Evolutionary conservation across 2,797 vertebrate species (phyloP), one percentile per base, ranked within the genome.

Genomic region (Sebastes steindachneri): DNA sequence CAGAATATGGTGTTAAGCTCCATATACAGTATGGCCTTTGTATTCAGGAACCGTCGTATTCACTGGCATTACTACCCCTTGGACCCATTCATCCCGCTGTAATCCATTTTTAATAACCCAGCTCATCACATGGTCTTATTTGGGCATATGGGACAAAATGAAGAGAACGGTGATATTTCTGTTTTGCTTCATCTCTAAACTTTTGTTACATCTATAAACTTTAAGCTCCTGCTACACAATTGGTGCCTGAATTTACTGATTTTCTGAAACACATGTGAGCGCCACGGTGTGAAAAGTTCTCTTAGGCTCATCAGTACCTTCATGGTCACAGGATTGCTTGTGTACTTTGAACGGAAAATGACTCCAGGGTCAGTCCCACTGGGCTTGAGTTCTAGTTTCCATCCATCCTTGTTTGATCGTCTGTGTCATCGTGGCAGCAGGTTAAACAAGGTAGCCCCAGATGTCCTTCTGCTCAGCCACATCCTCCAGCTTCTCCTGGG

Each of bases 21-120:
- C 69, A 70, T 77, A 71, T 57, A 23, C 53, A 54, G 53, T 23
- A 71, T 71, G 10, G 80, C 11, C 25, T 66, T 51, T 48, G 26
- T 60, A 35, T 76, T 65, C 5, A 82, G 41, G 15, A 45, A 45
- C 41, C 15, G 7, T 45, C 3, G 1, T 19, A 45, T 45, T 65
- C 53, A 10, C 8, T 54, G 15, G 62, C 67, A 66, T 83, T 71
- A 28, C 21, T 29, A 17, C 17, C 45, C 7, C n/a, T 29, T 58
- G 3, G 63, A 78, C 9, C 26, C 37, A 51, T 80, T 59, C 57
- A 60, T 80, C 60, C 57, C 17, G 0, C 48, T 67, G 29, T 76
- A 81, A 78, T 73, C 63, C 53, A 57, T 73, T 72, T 77, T 64
- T 80, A 62, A 75, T 62, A 63, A 64, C 41, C 25, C n/a, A 28